A percentile compares a stretch with the other conserved stretches of the same genome.
phyloP scores from a whole-genome alignment of 2,888 invertebrate species.

The Nymphalis polychloros region DNA sequence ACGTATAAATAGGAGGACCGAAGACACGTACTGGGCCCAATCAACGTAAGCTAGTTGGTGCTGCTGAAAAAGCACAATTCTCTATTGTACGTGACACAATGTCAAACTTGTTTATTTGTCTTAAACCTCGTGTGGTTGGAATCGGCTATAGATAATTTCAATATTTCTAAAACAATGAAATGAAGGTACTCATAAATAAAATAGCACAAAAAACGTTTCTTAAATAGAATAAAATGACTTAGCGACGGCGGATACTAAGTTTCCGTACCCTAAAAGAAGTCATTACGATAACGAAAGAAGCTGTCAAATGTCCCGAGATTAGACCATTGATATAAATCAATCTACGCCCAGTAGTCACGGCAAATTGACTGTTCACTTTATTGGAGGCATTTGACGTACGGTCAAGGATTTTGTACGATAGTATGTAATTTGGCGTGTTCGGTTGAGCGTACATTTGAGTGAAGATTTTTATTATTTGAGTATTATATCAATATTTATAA shows the following conservation, averaged over 20 bases:
- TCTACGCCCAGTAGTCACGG: constrained; percentile 26
- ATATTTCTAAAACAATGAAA: too few species aligned
- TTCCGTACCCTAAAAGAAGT: constrained; percentile 28
- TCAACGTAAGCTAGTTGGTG: too few species aligned
- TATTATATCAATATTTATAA: neutral
- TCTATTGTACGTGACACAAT: too few species aligned
- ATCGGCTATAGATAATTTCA: too few species aligned
- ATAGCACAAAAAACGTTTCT: constrained; percentile 6
- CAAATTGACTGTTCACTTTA: constrained; percentile 28
- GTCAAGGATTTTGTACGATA: constrained; percentile 18
- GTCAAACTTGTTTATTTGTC: too few species aligned
- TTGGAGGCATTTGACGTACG: constrained; percentile 25
- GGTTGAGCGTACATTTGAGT: neutral
- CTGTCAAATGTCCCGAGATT: constrained; percentile 32
- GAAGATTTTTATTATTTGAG: neutral
- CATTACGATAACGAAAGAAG: constrained; percentile 27
- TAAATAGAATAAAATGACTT: constrained; percentile 12
- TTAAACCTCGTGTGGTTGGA: too few species aligned
- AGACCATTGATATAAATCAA: constrained; percentile 34
- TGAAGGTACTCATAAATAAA: too few species aligned
- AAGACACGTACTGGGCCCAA: too few species aligned
- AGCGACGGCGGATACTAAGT: constrained; percentile 14
- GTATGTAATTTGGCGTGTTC: constrained; percentile 11
- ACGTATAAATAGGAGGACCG: too few species aligned
- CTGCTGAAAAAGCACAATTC: too few species aligned